Percentiles rank a stretch among this genome's conserved stretches.
Evolutionary conservation across 2,797 vertebrate genomes (phyloP).

Genomic region (Microctenopoma steveboyesi): DNA sequence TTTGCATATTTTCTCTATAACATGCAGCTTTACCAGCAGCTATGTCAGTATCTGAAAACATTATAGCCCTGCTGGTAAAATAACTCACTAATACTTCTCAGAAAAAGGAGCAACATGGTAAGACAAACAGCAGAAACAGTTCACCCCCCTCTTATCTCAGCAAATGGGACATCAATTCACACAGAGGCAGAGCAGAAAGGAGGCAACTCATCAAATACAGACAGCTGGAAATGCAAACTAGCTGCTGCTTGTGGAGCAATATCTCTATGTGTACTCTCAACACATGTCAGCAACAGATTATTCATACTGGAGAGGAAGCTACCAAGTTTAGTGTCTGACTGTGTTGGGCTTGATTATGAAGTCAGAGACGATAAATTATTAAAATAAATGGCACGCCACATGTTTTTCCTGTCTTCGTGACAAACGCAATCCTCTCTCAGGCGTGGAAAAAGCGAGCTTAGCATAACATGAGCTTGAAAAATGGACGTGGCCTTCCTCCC

Average conservation of each 20-base stretch:
- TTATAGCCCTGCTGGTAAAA: slow-evolving; percentile 8
- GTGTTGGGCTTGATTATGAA: slow-evolving; percentile 59
- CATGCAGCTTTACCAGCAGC: not conserved
- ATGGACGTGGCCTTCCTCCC: slow-evolving; percentile 46
- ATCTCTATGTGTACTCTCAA: slow-evolving; percentile 58
- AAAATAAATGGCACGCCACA: slow-evolving; percentile 71
- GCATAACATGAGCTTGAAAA: slow-evolving; percentile 57
- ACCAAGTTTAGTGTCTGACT: slow-evolving; percentile 43
- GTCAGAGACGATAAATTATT: slow-evolving; percentile 70
- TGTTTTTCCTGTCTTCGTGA: slow-evolving; percentile 62
- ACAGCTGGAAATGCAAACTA: slow-evolving; percentile 57
- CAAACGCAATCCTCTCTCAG: slow-evolving; percentile 57
- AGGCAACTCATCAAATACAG: slow-evolving; percentile 59
- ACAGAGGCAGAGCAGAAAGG: slow-evolving; percentile 12
- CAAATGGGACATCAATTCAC: slow-evolving; percentile 55
- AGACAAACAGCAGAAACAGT: slow-evolving; percentile 39
- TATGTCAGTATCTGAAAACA: slow-evolving; percentile 28
- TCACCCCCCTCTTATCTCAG: slow-evolving; percentile 47
- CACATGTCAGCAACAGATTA: slow-evolving; percentile 60
- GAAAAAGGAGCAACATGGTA: slow-evolving; percentile 3
- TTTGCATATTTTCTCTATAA: slow-evolving; percentile 1
- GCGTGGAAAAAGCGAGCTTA: slow-evolving; percentile 32
- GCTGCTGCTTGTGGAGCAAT: slow-evolving; percentile 49
- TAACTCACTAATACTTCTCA: slow-evolving; percentile 22
- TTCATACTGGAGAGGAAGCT: slow-evolving; percentile 47